Evolutionary conservation across 2,113 vertebrate genomes (phyloP), one percentile per base, ranked within the genome.

Genomic region (Halcyon malimbica): DNA sequence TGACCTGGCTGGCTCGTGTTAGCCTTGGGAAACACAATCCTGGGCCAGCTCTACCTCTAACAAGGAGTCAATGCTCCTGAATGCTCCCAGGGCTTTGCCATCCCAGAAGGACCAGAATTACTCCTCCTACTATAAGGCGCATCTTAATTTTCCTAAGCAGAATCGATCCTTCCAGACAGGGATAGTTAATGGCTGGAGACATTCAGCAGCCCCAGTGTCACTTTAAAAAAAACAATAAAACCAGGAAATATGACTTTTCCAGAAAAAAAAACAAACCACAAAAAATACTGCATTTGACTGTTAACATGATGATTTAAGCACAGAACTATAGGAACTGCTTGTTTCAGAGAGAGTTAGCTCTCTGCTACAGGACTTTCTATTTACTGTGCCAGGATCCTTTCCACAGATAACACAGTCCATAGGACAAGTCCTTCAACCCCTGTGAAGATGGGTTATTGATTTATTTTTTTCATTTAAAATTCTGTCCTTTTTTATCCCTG

Each of bases 391-490:
- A 56, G 46, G 33, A 65, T 74, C 42, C 26, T 64, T 90, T 79
- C 69, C 31, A 79, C 39, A 87, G 88, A 71, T 62, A 90, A 82
- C 41, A 82, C 41, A 81, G 69, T n/a, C 70, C 15, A 17, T 24
- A 84, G 78, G 31, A 84, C 7, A 75, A 87, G 62, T 68, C 75
- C 53, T 92, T 89, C 35, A 46, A 8, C 21, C 23, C 26, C 28
- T 56, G 35, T 90, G 73, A 92, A 94, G 94, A 84, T 82, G 17
- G 53, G n/a, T 35, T 92, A 84, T 92, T 92, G 80, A 95, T 94
- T 94, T 89, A 57, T 64, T 65, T 69, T 89, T 91, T 95, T 50
- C 17, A 76, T 89, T 94, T 93, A 33, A 87, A 92, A 92, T 76
- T 67, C 50, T 2, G 1, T 70, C 25, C 6, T 71, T 89, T 90